A percentile compares a stretch with the other conserved stretches of the same genome.
Conservation (phyloP, 2,888 invertebrate genomes). For the Ellobium chinense region DNA sequence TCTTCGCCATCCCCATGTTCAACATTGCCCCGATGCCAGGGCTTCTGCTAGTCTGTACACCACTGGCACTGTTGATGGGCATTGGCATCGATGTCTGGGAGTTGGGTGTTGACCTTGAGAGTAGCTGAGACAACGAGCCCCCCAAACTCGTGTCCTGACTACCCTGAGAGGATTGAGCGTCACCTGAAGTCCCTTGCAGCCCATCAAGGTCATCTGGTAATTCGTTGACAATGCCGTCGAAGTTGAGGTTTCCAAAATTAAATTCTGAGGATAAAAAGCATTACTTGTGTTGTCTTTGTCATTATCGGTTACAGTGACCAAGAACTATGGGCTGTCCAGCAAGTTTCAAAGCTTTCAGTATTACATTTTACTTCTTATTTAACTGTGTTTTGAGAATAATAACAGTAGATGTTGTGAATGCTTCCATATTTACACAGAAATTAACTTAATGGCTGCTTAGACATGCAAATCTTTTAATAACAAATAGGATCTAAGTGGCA, state of each 20-base stretch:
- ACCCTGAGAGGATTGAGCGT: slow-evolving; percentile 51
- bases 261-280: slow-evolving; percentile 56
- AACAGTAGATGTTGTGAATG: too few species aligned
- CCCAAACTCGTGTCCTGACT: slow-evolving; percentile 65
- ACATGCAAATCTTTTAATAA: too few species aligned
- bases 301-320: too few species aligned
- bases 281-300: too few species aligned
- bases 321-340: too few species aligned
- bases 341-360: too few species aligned
- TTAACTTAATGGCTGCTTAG: too few species aligned
- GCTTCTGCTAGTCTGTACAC: slow-evolving; percentile 59
- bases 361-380: too few species aligned
- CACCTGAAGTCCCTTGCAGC: slow-evolving; percentile 65
- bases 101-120: slow-evolving; percentile 63
- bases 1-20: slow-evolving; percentile 66
- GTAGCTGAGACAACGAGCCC: slow-evolving; percentile 69
- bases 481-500: too few species aligned
- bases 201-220: slow-evolving; percentile 75
- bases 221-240: slow-evolving; percentile 64
- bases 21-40: slow-evolving; percentile 53
- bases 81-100: slow-evolving; percentile 79
- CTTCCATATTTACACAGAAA: too few species aligned
- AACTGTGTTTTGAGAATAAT: too few species aligned
- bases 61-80: slow-evolving; percentile 72
- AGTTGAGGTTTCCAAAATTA: slow-evolving; percentile 55